phyloP scores from a whole-genome alignment of 2,797 vertebrate genomes.

The Chiroxiphia lanceolata region DNA sequence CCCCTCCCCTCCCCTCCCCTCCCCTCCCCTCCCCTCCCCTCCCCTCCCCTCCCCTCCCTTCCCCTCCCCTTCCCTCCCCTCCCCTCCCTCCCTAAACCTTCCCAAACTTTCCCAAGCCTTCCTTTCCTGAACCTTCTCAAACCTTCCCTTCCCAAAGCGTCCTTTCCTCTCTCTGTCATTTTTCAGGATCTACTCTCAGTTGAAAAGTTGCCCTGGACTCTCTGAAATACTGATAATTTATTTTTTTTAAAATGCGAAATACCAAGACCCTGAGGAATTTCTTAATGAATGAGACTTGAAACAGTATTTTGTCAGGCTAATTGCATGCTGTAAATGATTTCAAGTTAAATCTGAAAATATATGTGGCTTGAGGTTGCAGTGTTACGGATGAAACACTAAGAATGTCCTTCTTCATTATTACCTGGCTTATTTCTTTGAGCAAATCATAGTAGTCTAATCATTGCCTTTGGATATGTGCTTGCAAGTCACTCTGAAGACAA shows the following conservation, averaged over 20 bases:
- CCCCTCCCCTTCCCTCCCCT: not conserved
- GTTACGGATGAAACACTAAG: slow-evolving; percentile 28
- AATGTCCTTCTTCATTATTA: slow-evolving; percentile 17
- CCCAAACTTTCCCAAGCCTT: not conserved
- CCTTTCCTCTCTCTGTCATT: not conserved
- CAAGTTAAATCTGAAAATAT: slow-evolving; percentile 25
- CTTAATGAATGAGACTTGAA: slow-evolving; percentile 43
- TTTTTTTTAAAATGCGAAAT: not conserved
- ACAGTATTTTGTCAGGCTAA: slow-evolving; percentile 37
- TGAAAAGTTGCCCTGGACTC: not conserved
- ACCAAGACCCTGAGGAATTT: slow-evolving; percentile 30
- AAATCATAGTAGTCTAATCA: slow-evolving; percentile 1
- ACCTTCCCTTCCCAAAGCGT: rapidly evolving
- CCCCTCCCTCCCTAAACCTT: rapidly evolving
- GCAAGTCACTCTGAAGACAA: not conserved
- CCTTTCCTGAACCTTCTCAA: rapidly evolving
- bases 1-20: not conserved
- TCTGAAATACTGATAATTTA: not conserved
- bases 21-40: rapidly evolving
- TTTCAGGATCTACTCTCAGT: not conserved
- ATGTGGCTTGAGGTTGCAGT: not conserved
- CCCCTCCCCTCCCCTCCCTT: not conserved
- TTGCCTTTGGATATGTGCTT: not conserved
- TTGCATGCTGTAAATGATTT: not conserved
- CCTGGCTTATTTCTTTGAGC: slow-evolving; percentile 21